Percentiles rank a stretch among this genome's conserved stretches.
These are phyloP conservation scores for Cataglyphis altisquamis DNA, from an alignment of 2,888 invertebrate genomes.

Conservation along the genomic window DNA sequence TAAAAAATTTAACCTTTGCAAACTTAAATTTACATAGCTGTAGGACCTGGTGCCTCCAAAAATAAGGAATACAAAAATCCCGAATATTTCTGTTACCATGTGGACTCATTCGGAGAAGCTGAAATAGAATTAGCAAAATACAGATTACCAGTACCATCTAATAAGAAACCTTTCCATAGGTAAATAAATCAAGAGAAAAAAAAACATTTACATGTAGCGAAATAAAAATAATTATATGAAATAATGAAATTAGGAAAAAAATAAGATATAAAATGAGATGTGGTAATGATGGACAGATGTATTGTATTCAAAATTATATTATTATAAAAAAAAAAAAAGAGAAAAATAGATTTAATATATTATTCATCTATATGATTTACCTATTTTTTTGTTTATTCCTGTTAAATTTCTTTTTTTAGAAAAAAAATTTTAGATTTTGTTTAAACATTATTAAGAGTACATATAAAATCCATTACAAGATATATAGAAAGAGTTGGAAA, in stretches of 20 bases:
- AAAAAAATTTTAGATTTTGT: not conserved
- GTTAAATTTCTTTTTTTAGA: not conserved
- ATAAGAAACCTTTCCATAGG: constrained; percentile 80
- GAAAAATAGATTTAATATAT: not conserved
- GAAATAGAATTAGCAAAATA: constrained; percentile 94
- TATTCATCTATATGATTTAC: not conserved
- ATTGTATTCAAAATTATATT: not conserved
- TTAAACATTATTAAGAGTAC: not conserved
- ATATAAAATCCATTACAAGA: not conserved
- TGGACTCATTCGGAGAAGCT: constrained; percentile 93
- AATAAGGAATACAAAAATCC: constrained; percentile 93
- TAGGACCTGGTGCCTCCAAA: constrained; percentile 92
- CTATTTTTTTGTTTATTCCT: too few species aligned
- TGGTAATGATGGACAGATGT: not conserved
- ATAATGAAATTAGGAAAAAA: not conserved
- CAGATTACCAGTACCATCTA: constrained; percentile 93
- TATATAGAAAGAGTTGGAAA: not conserved
- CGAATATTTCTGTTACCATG: constrained; percentile 94
- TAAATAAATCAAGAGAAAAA: constrained; percentile 58
- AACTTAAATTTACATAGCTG: constrained; percentile 83
- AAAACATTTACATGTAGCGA: not conserved
- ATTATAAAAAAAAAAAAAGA: not conserved
- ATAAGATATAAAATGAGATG: not conserved
- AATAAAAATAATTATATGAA: not conserved
- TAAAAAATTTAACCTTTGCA: not conserved